A percentile compares a stretch with the other conserved stretches of the same genome.
Conservation (phyloP, 2,797 vertebrate species). For the Phalanger gymnotis region DNA sequence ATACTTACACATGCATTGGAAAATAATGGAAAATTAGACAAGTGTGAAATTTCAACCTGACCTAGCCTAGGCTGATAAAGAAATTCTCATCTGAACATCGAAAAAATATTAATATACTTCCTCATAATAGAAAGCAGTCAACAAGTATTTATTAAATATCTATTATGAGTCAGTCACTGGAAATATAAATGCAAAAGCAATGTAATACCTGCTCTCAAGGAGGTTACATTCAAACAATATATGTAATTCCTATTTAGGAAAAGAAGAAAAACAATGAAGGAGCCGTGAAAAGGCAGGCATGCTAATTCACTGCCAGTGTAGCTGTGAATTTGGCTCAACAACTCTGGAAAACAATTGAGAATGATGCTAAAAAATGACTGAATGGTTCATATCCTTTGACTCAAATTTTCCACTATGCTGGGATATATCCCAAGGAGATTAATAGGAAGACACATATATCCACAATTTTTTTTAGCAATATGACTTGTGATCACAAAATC, state of each 20-base stretch:
- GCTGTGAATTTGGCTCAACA: slow-evolving; percentile 3
- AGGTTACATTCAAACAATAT: not conserved
- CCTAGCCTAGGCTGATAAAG: not conserved
- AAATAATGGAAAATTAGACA: not conserved
- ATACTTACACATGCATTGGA: not conserved
- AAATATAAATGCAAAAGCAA: not conserved
- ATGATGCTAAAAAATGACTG: not conserved
- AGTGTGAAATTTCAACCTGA: not conserved
- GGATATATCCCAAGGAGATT: not conserved
- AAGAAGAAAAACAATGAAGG: not conserved
- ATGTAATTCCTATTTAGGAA: not conserved
- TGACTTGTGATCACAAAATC: not conserved
- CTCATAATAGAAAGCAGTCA: not conserved
- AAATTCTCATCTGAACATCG: not conserved
- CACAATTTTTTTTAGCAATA: not conserved
- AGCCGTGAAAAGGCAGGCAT: not conserved
- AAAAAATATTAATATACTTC: not conserved
- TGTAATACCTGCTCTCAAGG: not conserved
- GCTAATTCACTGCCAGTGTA: not conserved
- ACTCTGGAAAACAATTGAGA: not conserved
- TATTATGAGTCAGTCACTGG: not conserved
- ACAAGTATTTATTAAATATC: not conserved
- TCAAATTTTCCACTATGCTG: not conserved
- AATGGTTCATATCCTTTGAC: not conserved
- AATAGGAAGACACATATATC: not conserved